phyloP scores from a whole-genome alignment of 2,888 invertebrate genomes.

The Scelioninae gen. 2 region DNA sequence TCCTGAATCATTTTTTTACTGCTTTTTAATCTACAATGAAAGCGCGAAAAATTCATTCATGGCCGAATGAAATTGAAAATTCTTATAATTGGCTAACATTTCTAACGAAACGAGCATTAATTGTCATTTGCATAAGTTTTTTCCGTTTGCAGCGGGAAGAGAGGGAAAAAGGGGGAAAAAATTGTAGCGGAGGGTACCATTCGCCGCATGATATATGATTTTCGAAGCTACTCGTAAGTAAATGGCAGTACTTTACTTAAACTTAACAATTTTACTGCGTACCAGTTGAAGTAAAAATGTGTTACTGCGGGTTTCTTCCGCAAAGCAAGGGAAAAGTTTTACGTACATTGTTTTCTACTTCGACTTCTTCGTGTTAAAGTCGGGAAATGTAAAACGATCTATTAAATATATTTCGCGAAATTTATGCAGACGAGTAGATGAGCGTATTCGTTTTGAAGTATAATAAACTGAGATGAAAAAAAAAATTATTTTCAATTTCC shows the following conservation, averaged over 20 bases:
- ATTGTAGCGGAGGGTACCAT: constrained; percentile 8
- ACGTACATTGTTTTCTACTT: constrained; percentile 55
- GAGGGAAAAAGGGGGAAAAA: constrained; percentile 11
- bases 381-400: constrained; percentile 42
- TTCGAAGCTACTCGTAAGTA: constrained; percentile 36
- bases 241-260: constrained; percentile 50
- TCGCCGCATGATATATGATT: constrained; percentile 44
- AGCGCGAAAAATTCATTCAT: no score
- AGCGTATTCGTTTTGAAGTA: constrained; percentile 20
- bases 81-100: constrained; percentile 7
- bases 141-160: background rate
- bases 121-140: constrained; percentile 9
- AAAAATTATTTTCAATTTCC: constrained; percentile 41
- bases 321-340: constrained; percentile 32
- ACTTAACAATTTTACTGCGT: constrained; percentile 54
- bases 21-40: no score
- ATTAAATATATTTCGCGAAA: constrained; percentile 41
- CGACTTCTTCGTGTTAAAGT: constrained; percentile 31
- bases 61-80: background rate
- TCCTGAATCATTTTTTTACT: no score
- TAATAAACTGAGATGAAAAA: constrained; percentile 15
- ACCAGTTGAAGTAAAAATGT: constrained; percentile 53
- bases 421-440: constrained; percentile 36
- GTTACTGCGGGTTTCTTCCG: constrained; percentile 46
- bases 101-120: constrained; percentile 9